A percentile compares a stretch with the other conserved stretches of the same genome.
phyloP scores from a whole-genome alignment of 1,140 invertebrate genomes.

The Micrasema longulum region DNA sequence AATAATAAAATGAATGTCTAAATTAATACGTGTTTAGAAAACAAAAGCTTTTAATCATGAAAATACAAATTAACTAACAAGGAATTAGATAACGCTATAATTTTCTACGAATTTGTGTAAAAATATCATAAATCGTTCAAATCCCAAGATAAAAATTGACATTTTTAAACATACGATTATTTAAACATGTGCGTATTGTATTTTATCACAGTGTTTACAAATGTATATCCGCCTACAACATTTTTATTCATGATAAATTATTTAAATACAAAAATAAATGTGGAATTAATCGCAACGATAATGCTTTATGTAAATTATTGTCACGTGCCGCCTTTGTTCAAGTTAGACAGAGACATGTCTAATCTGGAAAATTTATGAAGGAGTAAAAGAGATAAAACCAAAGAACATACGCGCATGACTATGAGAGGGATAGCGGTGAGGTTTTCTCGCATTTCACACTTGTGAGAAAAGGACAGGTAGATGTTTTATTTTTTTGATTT shows the following conservation, averaged over 20 bases:
- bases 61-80: background rate
- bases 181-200: background rate
- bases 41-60: background rate
- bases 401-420: background rate
- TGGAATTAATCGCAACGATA: conserved; percentile 4
- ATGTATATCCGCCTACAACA: conserved; percentile 17
- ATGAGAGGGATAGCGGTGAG: background rate
- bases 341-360: conserved; percentile 30
- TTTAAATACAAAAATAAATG: conserved; percentile 5
- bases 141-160: background rate
- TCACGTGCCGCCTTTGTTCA: conserved; percentile 28
- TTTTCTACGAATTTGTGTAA: background rate
- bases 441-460: background rate
- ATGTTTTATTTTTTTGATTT: background rate
- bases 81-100: background rate
- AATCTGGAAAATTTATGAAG: conserved; percentile 27
- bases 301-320: conserved; percentile 18
- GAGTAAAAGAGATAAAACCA: conserved; percentile 12
- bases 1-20: background rate
- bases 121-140: background rate
- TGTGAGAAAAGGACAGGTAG: background rate
- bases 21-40: background rate
- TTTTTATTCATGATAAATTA: conserved; percentile 1
- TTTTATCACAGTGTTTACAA: background rate
- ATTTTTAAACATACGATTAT: conserved; percentile 9